Evolutionary conservation across 2,888 invertebrate genomes (phyloP), one percentile per base, ranked within the genome.

Genomic region (Incurvaria masculella): DNA sequence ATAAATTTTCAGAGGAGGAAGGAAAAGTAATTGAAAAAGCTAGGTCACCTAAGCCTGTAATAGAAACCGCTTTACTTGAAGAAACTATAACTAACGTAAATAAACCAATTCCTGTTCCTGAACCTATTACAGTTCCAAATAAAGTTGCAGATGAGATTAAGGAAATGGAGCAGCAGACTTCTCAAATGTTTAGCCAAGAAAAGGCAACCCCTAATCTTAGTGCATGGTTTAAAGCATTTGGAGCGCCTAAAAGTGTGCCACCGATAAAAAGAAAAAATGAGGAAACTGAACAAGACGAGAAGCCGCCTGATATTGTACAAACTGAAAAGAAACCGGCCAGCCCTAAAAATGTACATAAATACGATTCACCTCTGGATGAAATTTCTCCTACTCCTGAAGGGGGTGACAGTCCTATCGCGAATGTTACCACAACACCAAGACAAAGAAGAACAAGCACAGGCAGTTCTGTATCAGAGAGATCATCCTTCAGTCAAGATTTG

Each of bases 171-270:
- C 6, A 23, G 10, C 5, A 10, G 5, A 23, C 14, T n/a, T 33
- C 33, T 8, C 66, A 52, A 2, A 73, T 74, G 57, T 73, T 69
- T 19, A 81, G 81, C 52, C 81, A 84, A 58, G 82, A 84, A 52
- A 87, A 87, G 63, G 87, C 88, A 17, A 89, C 90, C 27, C 93
- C 94, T 1, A 92, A 94, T 70, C 76, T 92, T 48, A 93, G 91
- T 63, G 94, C 92, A 21, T 94, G 94, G 94, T 91, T 94, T 53
- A 93, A 92, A 69, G 94, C 94, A 0, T 94, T 94, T 63, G 93
- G 94, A 10, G 89, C 89, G 1, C 93, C 94, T 1, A 92, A 92
- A 69, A 81, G 79, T 51, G 75, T 83, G 51, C 64, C 79, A 2
- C 57, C 64, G 1, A 21, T 49, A 17, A 80, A 81, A 43, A 89